Evolutionary conservation across 2,113 vertebrate genomes (phyloP).

Genomic region (Athene cunicularia): DNA sequence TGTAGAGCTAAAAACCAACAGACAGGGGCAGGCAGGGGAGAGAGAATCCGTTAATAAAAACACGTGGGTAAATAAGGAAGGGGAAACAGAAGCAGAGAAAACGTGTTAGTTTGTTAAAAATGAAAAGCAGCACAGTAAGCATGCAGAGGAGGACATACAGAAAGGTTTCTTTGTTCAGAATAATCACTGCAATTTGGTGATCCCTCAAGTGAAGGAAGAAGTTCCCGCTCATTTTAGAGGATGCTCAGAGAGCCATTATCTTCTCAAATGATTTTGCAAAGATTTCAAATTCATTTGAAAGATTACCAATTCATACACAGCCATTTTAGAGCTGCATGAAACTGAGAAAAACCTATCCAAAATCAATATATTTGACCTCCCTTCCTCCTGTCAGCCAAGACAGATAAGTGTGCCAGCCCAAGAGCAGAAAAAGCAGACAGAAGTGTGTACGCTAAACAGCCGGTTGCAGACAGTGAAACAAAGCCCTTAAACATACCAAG

Average conservation of each 20-base stretch:
- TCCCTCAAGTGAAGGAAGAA: background rate
- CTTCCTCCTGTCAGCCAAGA: background rate
- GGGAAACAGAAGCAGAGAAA: conserved; percentile 62
- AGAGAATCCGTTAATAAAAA: conserved; percentile 76
- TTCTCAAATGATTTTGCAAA: background rate
- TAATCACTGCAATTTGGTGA: background rate
- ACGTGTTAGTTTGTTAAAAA: conserved; percentile 71
- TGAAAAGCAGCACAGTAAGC: conserved; percentile 25
- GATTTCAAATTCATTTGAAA: background rate
- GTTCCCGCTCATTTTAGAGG: background rate
- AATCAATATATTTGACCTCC: background rate
- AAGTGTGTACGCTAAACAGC: background rate
- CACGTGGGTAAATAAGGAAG: conserved; percentile 51
- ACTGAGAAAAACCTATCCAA: background rate
- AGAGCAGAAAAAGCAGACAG: background rate
- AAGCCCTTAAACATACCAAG: background rate
- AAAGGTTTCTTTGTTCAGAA: background rate
- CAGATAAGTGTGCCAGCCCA: background rate
- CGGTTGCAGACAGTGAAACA: background rate
- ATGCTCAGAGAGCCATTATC: background rate
- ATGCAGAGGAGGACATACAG: background rate
- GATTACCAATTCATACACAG: background rate
- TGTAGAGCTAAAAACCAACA: conserved; percentile 85
- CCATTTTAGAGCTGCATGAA: background rate
- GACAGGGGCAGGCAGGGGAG: conserved; percentile 75